Base-by-base conservation (phyloP, 2,797 vertebrate species). In the Trichosurus vulpecula region DNA sequence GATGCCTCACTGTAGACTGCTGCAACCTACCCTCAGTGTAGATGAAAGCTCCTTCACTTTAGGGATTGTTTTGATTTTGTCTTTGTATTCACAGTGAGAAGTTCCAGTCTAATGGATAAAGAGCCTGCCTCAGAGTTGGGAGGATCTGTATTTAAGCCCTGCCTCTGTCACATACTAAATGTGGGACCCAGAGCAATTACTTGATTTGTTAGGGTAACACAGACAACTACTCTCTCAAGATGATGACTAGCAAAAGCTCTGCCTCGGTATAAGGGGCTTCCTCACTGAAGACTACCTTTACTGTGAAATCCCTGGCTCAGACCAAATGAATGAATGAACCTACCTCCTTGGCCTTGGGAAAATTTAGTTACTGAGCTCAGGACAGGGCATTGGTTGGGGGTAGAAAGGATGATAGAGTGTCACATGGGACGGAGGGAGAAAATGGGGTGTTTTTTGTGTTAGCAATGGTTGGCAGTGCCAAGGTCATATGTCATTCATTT, bases 311-410 rank as follows among this genome's bases (percentile, higher is more conserved):
- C 47, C n/a, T 74, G 19, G n/a, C 81, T 47, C 19, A 81, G 66
- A 22, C n/a, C 35, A 74, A 66, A 54, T 54, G 53, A 14, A 14
- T 54, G 54, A 55, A 55, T 55, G 54, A 25, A 74, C 3, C 52
- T 9, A 95, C 95, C 89, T 95, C 92, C 92, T 81, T 52, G 96
- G 93, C 94, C 96, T 93, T 55, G 41, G 92, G 52, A 93, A 92
- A 94, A 92, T 94, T 90, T 57, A 61, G 93, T 95, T 89, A 10
- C 57, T 35, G 93, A 93, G 93, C 93, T 51, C 90, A 94, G 95
- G 91, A 30, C 4, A 57, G 92, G 54, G 92, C 93, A 93, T 25
- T 30, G 53, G 90, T 93, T 89, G 57, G 51, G n/a, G 90, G 66
- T 87, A 95, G 97, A 92, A 91, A 93, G 54, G 90, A 55, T 87